Evolutionary conservation across 1,140 invertebrate genomes (phyloP), one percentile per base, ranked within the genome.

Genomic region (Octopus bimaculoides): DNA sequence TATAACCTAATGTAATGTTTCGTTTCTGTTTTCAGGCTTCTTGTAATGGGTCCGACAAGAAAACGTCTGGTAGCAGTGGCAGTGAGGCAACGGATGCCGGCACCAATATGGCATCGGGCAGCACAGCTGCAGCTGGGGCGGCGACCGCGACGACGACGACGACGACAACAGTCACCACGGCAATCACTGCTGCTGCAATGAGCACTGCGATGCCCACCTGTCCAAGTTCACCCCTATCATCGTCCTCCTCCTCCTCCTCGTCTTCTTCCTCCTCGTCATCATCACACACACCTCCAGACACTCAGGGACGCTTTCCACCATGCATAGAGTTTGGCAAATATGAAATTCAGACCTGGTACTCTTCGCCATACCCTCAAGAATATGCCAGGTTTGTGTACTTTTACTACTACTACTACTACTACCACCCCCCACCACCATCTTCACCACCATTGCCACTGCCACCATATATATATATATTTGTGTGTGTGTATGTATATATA

Each of bases 281-380:
- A 12, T 56, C 79, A 55, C 52, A n/a, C 74, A 52, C 78, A n/a
- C 56, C 78, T 54, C 79, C 81, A 78, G 78, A 66, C 53, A 61
- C 85, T 82, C 85, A 85, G 81, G 82, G 83, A 80, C 85, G 87
- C 69, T 88, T 85, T 82, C 88, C 88, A 81, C 87, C 89, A 53
- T 85, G 84, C 88, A 95, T 99, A 86, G 96, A 98, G 91, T 96
- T 99, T 88, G 98, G 98, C 14, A 92, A 95, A 89, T 98, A 96
- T 91, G 97, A 99, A 92, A 98, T 99, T 79, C 96, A 98, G 87
- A 98, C 97, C n/a, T 99, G 97, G 97, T 99, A 99, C 89, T 99
- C 98, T 84, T 98, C 96, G 87, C 98, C 97, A 0, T 99, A 97
- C 90, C 97, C 98, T 5, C 97, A 98, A 83, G 97, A 99, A 88